Evolutionary conservation across 2,113 vertebrate genomes (phyloP).

Genomic region (Lagopus leucura): DNA sequence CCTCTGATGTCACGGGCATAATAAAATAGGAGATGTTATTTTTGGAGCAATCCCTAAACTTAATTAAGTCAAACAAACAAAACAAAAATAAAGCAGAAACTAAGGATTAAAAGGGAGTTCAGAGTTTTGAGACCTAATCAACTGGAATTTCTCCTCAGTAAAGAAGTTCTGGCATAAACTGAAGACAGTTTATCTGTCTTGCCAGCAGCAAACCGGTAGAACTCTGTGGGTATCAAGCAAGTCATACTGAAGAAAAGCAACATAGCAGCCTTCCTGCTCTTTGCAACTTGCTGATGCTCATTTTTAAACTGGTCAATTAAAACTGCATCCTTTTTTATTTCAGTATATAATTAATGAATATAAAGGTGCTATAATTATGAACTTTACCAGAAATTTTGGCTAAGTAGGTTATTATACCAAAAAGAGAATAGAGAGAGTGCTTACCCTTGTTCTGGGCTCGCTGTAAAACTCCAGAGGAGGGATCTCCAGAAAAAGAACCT

Average conservation of each 20-base stretch:
- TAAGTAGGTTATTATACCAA: too few relatives aligned
- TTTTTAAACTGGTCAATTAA: not conserved
- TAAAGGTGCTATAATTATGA: too few relatives aligned
- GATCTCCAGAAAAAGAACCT: too few relatives aligned
- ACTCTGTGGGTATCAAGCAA: not conserved
- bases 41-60: too few relatives aligned
- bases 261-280: not conserved
- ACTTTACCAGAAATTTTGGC: too few relatives aligned
- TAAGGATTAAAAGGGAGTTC: not conserved
- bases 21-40: too few relatives aligned
- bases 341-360: not conserved
- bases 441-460: too few relatives aligned
- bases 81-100: not conserved
- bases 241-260: not conserved
- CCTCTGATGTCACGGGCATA: too few relatives aligned
- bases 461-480: too few relatives aligned
- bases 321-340: not conserved
- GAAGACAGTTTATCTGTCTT: not conserved
- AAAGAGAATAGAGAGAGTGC: too few relatives aligned
- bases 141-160: not conserved
- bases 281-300: not conserved
- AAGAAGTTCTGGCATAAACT: not conserved
- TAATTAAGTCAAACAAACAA: not conserved
- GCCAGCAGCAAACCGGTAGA: not conserved
- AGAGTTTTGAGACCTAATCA: not conserved